Evolutionary conservation across 2,888 invertebrate genomes (phyloP), one percentile per base, ranked within the genome.

Genomic region (Lissonota sp.): DNA sequence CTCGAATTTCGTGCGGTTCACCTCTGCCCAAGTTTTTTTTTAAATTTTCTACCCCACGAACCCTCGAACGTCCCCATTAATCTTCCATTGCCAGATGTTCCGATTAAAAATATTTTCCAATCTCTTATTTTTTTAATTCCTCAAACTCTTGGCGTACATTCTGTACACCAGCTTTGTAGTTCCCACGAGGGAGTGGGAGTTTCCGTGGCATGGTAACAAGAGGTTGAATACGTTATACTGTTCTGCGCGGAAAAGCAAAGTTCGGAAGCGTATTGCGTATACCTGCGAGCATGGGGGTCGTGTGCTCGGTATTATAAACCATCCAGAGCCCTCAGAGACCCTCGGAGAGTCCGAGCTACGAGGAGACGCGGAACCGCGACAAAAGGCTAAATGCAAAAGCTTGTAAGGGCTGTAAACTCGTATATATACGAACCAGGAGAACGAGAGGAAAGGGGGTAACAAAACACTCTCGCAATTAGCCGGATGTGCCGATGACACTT

Each of bases 361-460:
- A 53, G 14, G 53, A 53, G 12, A 12, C 44, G 42, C 12, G 42
- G 39, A 64, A 62, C 63, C 76, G 74, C 85, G 75, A 85, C 83
- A 82, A 86, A 86, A 83, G 87, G 88, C 88, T 92, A 92, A 91
- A 92, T 90, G 92, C 91, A 91, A 91, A 92, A 90, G 91, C 91
- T 90, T 91, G 91, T 91, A 90, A 90, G 88, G 88, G 88, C 84
- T 87, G 86, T 85, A 86, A 62, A 44, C 70, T 80, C 71, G 76
- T 73, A 76, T 64, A 76, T 64, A 6, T 60, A 84, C 84, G 86
- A 85, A 83, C 87, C 89, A 84, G 80, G 86, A 83, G 88, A 88
- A 16, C 7, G 5, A 58, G 42, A 44, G 40, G 64, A 49, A 26
- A 46, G 46, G 26, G 90, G 88, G 88, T 86, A 88, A 90, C 90